Base-by-base conservation (phyloP, 2,113 vertebrate species). In the Cyanoliseus patagonus region DNA sequence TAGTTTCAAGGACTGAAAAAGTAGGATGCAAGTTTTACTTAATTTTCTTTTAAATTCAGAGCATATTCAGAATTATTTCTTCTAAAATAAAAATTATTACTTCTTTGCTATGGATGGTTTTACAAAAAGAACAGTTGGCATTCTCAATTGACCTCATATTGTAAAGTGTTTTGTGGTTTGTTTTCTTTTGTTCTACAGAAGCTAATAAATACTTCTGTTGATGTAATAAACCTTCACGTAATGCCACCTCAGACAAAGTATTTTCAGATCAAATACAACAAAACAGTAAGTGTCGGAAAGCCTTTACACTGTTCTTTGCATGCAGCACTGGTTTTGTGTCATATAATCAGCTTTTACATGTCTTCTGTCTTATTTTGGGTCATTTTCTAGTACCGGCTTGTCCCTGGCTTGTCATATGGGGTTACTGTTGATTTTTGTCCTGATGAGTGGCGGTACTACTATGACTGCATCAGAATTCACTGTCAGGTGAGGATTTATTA, bases 371-470 rank as follows among this genome's bases (percentile, higher is more conserved):
- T 88, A 64, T 74, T 91, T 87, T 86, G 84, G 17, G 28, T 94
- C 8, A 6, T 94, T 95, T 96, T 97, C n/a, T 87, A 99, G 99
- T 95, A 97, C 89, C 97, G 96, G 23, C 98, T 99, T 69, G 97
- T 99, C 57, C 99, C 99, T 6, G 99, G 99, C 82, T 98, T 99
- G 79, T 98, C 98, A 16, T 98, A 98, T 76, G 94, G 57, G 0
- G 66, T 99, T 79, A 98, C 96, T n/a, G 88, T 99, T 51, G 97
- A 95, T 20, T 99, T 99, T 97, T 98, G 96, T 69, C 99, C 99
- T 28, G 98, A 99, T 83, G 99, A 99, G 94, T 99, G 99, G 99
- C 96, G 98, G 1, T 99, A 99, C 96, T 99, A 99, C 93, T 99
- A 99, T 39, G 99, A 99, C 95, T 98, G 99, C 93, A 95, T 99